Conservation (phyloP, 1,140 invertebrate species). For the Druon quercuslanigerum region DNA sequence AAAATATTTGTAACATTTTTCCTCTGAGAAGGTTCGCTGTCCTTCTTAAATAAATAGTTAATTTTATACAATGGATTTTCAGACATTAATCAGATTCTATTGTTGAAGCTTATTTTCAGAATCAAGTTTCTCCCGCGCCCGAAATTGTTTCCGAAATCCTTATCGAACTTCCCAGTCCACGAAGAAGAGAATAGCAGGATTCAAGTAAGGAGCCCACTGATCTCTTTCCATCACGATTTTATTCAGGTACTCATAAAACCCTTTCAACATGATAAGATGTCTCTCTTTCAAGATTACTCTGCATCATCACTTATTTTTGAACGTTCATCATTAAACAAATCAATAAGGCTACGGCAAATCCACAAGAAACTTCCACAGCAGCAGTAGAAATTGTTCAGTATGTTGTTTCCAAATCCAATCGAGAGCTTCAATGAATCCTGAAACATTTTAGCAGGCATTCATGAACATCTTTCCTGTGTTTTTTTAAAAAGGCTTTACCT, state of each 20-base stretch:
- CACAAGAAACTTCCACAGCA: slow-evolving; percentile 77
- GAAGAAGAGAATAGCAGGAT: slow-evolving; percentile 79
- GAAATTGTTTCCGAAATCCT: slow-evolving; percentile 79
- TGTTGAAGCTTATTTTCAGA: not conserved
- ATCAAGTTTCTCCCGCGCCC: slow-evolving; percentile 34
- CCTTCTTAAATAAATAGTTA: slow-evolving; percentile 18
- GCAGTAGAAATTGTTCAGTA: slow-evolving; percentile 77
- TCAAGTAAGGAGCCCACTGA: slow-evolving; percentile 78
- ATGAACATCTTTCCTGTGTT: slow-evolving; percentile 74
- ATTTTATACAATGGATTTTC: not conserved
- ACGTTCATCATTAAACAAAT: slow-evolving; percentile 77
- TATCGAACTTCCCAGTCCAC: slow-evolving; percentile 80
- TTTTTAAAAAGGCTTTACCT: slow-evolving; percentile 74
- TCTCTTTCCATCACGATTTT: slow-evolving; percentile 76
- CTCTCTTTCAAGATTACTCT: slow-evolving; percentile 44
- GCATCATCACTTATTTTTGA: slow-evolving; percentile 74
- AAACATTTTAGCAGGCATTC: slow-evolving; percentile 73
- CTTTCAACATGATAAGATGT: slow-evolving; percentile 74
- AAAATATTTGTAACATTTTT: not conserved
- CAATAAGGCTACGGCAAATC: slow-evolving; percentile 76
- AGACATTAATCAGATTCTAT: not conserved
- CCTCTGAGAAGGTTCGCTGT: not conserved
- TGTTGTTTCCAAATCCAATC: slow-evolving; percentile 74
- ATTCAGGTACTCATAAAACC: slow-evolving; percentile 77
- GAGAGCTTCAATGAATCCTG: slow-evolving; percentile 68